Base-by-base conservation (phyloP, 2,113 vertebrate species). In the Dinomys branickii region DNA sequence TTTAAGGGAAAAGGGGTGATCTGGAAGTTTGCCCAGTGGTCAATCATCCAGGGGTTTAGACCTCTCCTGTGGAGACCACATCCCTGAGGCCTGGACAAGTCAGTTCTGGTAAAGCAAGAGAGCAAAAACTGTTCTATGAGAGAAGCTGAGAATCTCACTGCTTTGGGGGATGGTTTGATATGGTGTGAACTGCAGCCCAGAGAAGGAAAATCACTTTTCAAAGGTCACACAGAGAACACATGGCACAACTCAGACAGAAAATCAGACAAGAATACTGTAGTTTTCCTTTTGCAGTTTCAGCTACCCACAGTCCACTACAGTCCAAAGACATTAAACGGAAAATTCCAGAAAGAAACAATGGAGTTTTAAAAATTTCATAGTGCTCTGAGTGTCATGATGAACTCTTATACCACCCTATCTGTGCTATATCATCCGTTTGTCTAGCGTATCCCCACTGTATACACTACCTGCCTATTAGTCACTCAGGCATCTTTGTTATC, bases 191-290 rank as follows among this genome's bases (percentile, higher is more conserved):
- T 30, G 1, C 38, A 94, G 94, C 77, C 58, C 52, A 61, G 89
- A 88, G 86, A 92, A 17, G 47, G 56, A 17, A 93, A 88, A 26
- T 73, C 65, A 73, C 65, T 97, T 85, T 88, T 54, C 63, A 59
- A 90, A 96, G 47, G 78, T 88, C 86, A 97, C 58, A 71, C 10
- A 92, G 85, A 91, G 16, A 91, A 83, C 52, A 58, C 3, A 38
- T 0, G 12, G 41, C 52, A 30, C 13, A 41, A 17, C 20, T 67
- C 78, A 52, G 50, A 67, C 50, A 52, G 94, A 47, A 94, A 65
- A 77, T 77, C 67, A 91, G 69, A 58, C 4, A 90, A 28, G 30
- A 71, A 77, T 16, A 84, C 7, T 38, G 33, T 50, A 80, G 47
- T 35, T 35, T 35, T 7, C 16, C 44, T 77, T 7, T 41, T 28